These are phyloP conservation scores for Rapana venosa DNA, from an alignment of 2,888 invertebrate species.

Conservation along the genomic window DNA sequence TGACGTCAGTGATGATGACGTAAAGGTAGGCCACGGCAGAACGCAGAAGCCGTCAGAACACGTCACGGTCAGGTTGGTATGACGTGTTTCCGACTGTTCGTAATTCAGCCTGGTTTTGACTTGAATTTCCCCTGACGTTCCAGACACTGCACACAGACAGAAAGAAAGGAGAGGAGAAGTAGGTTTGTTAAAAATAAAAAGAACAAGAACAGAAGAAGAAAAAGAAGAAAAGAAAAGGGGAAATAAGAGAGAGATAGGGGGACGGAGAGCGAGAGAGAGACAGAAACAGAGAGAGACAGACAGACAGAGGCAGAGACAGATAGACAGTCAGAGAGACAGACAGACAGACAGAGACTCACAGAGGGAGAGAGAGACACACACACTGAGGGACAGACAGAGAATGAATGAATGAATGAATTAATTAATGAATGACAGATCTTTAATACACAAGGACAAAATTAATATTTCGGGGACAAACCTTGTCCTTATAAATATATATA, in stretches of 20 bases:
- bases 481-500: too few species aligned
- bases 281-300: background rate
- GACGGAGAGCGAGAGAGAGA: background rate
- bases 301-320: too few species aligned
- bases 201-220: background rate
- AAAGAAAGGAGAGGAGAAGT: background rate
- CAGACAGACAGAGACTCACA: too few species aligned
- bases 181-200: background rate
- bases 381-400: too few species aligned
- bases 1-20: constrained; percentile 37
- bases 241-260: background rate
- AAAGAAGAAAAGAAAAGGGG: background rate
- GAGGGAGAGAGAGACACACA: too few species aligned
- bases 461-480: too few species aligned
- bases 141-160: background rate
- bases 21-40: constrained; percentile 21
- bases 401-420: too few species aligned
- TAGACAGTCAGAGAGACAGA: background rate
- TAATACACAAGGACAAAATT: too few species aligned
- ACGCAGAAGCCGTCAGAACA: constrained; percentile 34
- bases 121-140: background rate
- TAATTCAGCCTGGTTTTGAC: constrained; percentile 22
- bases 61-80: constrained; percentile 34
- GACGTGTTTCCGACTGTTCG: constrained; percentile 18
- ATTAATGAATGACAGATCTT: too few species aligned